phyloP scores from a whole-genome alignment of 2,888 invertebrate genomes.

The Melitaea athalia region DNA sequence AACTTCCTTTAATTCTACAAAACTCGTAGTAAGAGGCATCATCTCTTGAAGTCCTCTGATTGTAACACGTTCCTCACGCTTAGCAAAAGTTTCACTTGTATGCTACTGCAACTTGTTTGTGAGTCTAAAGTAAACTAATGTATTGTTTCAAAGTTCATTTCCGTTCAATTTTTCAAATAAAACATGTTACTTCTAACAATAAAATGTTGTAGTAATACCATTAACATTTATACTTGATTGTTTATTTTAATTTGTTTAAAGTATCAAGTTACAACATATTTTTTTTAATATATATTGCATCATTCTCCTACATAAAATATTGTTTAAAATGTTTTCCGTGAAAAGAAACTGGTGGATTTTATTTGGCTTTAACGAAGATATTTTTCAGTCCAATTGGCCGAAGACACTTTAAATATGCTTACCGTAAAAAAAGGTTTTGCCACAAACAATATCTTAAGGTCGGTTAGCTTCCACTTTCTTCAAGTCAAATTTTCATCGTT shows the following conservation, averaged over 20 bases:
- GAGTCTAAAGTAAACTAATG: constrained; percentile 21
- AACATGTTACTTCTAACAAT: background rate
- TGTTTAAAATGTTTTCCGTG: too few species aligned
- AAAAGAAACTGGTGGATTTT: too few species aligned
- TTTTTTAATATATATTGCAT: too few species aligned
- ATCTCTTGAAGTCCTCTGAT: constrained; percentile 44
- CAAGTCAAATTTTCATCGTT: constrained; percentile 26
- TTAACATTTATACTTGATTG: background rate
- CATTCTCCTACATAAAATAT: too few species aligned
- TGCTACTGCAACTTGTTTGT: constrained; percentile 42
- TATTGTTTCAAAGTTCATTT: constrained; percentile 30
- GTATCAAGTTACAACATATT: too few species aligned
- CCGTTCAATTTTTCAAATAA: background rate
- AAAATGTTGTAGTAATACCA: background rate
- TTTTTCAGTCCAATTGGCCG: constrained; percentile 7
- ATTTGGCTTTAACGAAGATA: constrained; percentile 15
- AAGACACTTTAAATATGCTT: constrained; percentile 19
- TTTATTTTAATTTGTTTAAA: too few species aligned
- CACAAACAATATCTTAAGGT: constrained; percentile 23
- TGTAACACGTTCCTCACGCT: constrained; percentile 53
- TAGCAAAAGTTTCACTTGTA: constrained; percentile 52
- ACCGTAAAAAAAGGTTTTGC: constrained; percentile 13
- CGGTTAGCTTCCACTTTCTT: constrained; percentile 29
- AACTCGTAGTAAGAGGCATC: constrained; percentile 36
- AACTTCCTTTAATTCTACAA: constrained; percentile 38